phyloP scores from a whole-genome alignment of 1,140 invertebrate species.

The Cyrtorhinus lividipennis region DNA sequence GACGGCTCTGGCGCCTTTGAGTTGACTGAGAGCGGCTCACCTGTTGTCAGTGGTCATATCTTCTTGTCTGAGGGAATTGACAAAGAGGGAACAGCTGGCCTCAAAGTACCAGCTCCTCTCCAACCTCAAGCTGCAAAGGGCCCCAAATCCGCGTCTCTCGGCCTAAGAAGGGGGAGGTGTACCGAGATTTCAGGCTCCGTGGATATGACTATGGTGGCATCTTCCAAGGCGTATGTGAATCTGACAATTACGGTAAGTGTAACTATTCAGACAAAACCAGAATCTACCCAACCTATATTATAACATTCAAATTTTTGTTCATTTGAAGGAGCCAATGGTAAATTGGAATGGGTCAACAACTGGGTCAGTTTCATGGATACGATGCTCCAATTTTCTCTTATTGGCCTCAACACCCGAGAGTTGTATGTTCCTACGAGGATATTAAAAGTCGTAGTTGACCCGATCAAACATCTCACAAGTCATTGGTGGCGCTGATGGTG shows the following conservation, averaged over 20 bases:
- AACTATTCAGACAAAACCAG: no score
- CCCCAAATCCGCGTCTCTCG: slow-evolving; percentile 31
- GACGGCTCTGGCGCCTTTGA: slow-evolving; percentile 81
- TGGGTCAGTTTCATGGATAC: slow-evolving; percentile 91
- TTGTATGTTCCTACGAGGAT: slow-evolving; percentile 78
- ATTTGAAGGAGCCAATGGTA: slow-evolving; percentile 38
- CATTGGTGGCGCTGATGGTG: slow-evolving; percentile 29
- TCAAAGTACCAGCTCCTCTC: slow-evolving; percentile 32
- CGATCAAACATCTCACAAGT: no score
- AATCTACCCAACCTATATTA: neutral
- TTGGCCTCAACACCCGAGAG: slow-evolving; percentile 56
- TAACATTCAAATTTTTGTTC: slow-evolving; percentile 5
- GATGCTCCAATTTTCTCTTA: slow-evolving; percentile 79
- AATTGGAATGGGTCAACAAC: slow-evolving; percentile 68
- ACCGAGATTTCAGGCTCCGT: slow-evolving; percentile 81
- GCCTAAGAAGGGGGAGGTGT: slow-evolving; percentile 64
- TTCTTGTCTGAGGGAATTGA: slow-evolving; percentile 45
- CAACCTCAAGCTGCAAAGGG: slow-evolving; percentile 30
- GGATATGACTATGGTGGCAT: slow-evolving; percentile 86
- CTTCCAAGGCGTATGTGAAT: slow-evolving; percentile 63
- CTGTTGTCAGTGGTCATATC: slow-evolving; percentile 66
- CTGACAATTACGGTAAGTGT: slow-evolving; percentile 45
- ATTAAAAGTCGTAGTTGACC: no score
- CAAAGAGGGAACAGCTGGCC: slow-evolving; percentile 33
- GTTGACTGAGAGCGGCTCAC: slow-evolving; percentile 68